Evolutionary conservation across 2,888 invertebrate genomes (phyloP), one percentile per base, ranked within the genome.

Genomic region (Drosophila sordidula): DNA sequence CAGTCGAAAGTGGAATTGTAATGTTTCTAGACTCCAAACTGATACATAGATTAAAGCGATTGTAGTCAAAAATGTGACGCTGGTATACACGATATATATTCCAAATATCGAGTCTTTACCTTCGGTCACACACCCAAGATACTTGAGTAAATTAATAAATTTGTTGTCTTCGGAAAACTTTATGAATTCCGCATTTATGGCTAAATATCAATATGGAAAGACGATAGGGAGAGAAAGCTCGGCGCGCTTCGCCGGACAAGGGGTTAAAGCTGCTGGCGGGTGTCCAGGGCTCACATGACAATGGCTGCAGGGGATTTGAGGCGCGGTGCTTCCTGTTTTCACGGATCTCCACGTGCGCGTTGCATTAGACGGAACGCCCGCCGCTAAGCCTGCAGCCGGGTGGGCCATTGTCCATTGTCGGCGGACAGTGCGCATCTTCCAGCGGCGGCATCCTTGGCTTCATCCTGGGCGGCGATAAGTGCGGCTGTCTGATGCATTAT

Each of bases 401-500:
- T 65, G 61, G 64, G 50, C 59, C 56, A n/a, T n/a, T n/a, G 51
- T 67, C 50, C 64, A 69, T 80, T 79, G 75, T 71, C 71, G 58
- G 66, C 55, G 72, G 51, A 12, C 67, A 66, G 64, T 50, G 67
- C 44, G 66, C 50, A 69, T 64, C 62, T 74, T 54, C 39, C 4
- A 12, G 46, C 56, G 34, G 14, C 6, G 39, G 36, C 67, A 47
- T 56, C 70, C 39, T 52, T 39, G 25, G 66, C n/a, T 54, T 62
- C 71, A 67, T 84, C 79, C 79, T 74, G 75, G 52, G 54, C 54
- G 71, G 50, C 71, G 25, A 70, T 71, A 65, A 65, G 51, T 80
- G 85, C 54, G 81, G 67, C 85, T 62, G 61, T 71, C 86, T 83
- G 78, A 83, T 82, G 80, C 78, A 78, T 78, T 80, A 83, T 83